Percentiles rank a stretch among this genome's conserved stretches.
These are phyloP conservation scores for Pseudanteris insignis DNA, from an alignment of 2,888 invertebrate species.

Conservation along the genomic window DNA sequence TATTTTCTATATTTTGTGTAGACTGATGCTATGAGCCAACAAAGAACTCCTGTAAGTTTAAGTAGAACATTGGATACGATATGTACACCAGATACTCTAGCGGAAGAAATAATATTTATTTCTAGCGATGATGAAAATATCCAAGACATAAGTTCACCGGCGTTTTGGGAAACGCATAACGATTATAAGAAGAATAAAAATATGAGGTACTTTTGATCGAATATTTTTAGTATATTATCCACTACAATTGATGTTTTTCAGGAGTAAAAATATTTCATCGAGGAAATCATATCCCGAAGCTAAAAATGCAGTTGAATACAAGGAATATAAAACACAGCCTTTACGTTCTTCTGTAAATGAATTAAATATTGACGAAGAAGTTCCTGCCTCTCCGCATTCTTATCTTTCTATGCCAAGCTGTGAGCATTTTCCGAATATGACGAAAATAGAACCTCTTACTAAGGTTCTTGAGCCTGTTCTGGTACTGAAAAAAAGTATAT, in stretches of 20 bases:
- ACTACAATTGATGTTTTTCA: no score
- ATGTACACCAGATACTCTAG: conserved; percentile 55
- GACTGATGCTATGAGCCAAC: conserved; percentile 60
- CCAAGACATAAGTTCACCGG: conserved; percentile 39
- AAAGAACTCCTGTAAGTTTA: conserved; percentile 54
- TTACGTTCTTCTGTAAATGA: conserved; percentile 55
- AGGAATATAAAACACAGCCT: conserved; percentile 30
- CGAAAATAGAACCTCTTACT: conserved; percentile 79
- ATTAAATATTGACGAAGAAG: conserved; percentile 52
- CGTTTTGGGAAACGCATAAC: conserved; percentile 52
- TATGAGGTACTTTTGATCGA: conserved; percentile 50
- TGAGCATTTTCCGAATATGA: conserved; percentile 84
- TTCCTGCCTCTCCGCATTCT: conserved; percentile 72
- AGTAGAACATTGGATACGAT: conserved; percentile 57
- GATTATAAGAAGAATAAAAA: conserved; percentile 50
- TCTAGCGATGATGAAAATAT: conserved; percentile 54
- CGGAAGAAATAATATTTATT: conserved; percentile 52
- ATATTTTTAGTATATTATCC: no score
- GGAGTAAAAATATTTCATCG: no score
- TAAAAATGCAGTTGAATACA: conserved; percentile 51
- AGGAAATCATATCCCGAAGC: conserved; percentile 52
- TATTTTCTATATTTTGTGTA: conserved; percentile 42
- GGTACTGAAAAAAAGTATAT: no score
- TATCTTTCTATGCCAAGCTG: conserved; percentile 88
- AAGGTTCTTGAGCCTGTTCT: conserved; percentile 82